These are phyloP conservation scores for Panagrolaimus sp. DNA, from an alignment of 1,140 invertebrate species.

Conservation along the genomic window DNA sequence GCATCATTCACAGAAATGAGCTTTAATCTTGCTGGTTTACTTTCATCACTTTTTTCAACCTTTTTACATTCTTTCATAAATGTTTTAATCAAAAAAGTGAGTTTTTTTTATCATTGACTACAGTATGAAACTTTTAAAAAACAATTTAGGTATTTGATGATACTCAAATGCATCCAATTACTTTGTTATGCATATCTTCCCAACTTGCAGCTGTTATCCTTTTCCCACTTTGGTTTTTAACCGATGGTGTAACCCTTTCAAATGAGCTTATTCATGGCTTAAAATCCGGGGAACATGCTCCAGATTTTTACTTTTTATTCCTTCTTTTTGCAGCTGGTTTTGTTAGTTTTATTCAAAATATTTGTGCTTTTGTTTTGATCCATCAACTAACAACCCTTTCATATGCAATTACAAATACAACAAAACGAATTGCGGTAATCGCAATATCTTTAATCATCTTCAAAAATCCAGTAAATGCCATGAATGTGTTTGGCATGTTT, in stretches of 20 bases:
- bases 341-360: slow-evolving; percentile 86
- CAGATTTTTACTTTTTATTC: slow-evolving; percentile 50
- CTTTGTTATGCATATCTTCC: slow-evolving; percentile 76
- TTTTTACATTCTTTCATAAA: slow-evolving; percentile 85
- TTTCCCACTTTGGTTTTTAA: slow-evolving; percentile 77
- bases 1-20: slow-evolving; percentile 86
- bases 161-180: slow-evolving; percentile 78
- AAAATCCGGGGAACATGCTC: slow-evolving; percentile 37
- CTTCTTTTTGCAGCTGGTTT: slow-evolving; percentile 77
- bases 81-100: slow-evolving; percentile 89
- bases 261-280: slow-evolving; percentile 20
- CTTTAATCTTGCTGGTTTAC: slow-evolving; percentile 78
- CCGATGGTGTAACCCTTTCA: slow-evolving; percentile 66
- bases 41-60: slow-evolving; percentile 80
- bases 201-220: slow-evolving; percentile 75
- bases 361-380: slow-evolving; percentile 86
- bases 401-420: slow-evolving; percentile 88
- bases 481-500: slow-evolving; percentile 84
- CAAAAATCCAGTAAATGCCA: slow-evolving; percentile 80
- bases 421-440: slow-evolving; percentile 90
- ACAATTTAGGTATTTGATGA: slow-evolving; percentile 72
- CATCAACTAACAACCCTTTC: slow-evolving; percentile 74
- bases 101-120: background rate
- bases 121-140: slow-evolving; percentile 26
- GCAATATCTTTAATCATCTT: slow-evolving; percentile 78